Percentiles rank a stretch among this genome's conserved stretches.
Evolutionary conservation across 2,888 invertebrate genomes (phyloP).

Genomic region (Ganaspis brasiliensis): DNA sequence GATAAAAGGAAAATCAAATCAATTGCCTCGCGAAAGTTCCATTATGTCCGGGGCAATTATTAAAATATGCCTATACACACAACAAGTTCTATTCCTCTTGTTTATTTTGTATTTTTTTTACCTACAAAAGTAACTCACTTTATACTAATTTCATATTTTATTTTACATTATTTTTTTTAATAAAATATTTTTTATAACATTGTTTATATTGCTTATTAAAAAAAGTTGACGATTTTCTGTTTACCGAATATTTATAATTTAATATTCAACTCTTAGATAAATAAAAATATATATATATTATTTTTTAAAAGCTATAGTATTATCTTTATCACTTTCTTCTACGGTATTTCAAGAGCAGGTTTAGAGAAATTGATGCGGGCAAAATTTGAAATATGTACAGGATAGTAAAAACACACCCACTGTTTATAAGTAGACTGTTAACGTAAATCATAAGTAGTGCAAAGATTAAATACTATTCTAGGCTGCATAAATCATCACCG

Average conservation of each 20-base stretch:
- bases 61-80: background rate
- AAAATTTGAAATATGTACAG: background rate
- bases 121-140: too few relatives aligned
- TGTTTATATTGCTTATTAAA: too few relatives aligned
- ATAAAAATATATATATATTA: too few relatives aligned
- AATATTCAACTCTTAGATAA: too few relatives aligned
- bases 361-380: background rate
- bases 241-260: too few relatives aligned
- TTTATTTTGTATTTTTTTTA: too few relatives aligned
- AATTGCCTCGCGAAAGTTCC: background rate
- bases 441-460: constrained; percentile 28
- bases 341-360: background rate
- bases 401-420: constrained; percentile 5
- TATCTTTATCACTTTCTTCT: background rate
- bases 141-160: too few relatives aligned
- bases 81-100: too few relatives aligned
- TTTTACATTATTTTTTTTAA: too few relatives aligned
- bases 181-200: too few relatives aligned
- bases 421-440: background rate
- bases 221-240: too few relatives aligned
- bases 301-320: too few relatives aligned
- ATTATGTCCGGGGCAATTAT: background rate
- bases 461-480: constrained; percentile 22
- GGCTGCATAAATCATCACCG: constrained; percentile 38
- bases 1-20: background rate